Evolutionary conservation across 2,888 invertebrate species (phyloP), one percentile per base, ranked within the genome.

Genomic region (Octodonta nipae): DNA sequence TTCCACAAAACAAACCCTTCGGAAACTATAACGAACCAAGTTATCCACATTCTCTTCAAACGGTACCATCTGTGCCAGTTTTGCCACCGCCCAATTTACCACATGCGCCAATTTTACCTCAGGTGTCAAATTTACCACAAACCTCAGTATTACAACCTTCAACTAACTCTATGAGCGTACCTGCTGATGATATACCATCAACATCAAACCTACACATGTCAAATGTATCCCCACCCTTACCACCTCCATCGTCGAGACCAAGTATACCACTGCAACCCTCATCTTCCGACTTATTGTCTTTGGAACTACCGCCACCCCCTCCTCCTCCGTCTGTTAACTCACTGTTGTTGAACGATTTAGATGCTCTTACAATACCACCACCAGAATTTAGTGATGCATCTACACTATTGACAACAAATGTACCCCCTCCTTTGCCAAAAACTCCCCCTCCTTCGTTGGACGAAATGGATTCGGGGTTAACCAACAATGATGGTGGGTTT

Each of bases 311-410:
- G 13, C 14, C 35, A 26, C 13, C 41, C 12, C 38, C 42, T 2
- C 42, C 43, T n/a, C 40, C 41, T 16, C n/a, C n/a, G n/a, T n/a
- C n/a, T n/a, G 11, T 33, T 3, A 36, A 37, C 8, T 35, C 38
- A 2, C 24, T 32, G 5, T 31, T 47, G n/a, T 31, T 47, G 12
- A 35, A 39, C 2, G 47, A 47, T 7, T 40, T 36, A 3, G 42
- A 49, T 13, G 45, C 47, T 16, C 22, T 42, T 4, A 46, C 39
- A 40, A 43, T 49, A n/a, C 47, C 46, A 20, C 47, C 46, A 2
- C 33, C 44, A 25, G 46, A 43, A 22, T 38, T 42, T n/a, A 37
- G 37, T 3, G 16, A 36, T 15, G 20, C 16, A 25, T 29, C 20
- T 15, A 22, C 11, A 14, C 13, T 5, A 13, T 28, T 17, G 26